These are phyloP conservation scores for Pocillopora damicornis DNA, from an alignment of 64 coral and sea anemone species.

Conservation along the genomic window DNA sequence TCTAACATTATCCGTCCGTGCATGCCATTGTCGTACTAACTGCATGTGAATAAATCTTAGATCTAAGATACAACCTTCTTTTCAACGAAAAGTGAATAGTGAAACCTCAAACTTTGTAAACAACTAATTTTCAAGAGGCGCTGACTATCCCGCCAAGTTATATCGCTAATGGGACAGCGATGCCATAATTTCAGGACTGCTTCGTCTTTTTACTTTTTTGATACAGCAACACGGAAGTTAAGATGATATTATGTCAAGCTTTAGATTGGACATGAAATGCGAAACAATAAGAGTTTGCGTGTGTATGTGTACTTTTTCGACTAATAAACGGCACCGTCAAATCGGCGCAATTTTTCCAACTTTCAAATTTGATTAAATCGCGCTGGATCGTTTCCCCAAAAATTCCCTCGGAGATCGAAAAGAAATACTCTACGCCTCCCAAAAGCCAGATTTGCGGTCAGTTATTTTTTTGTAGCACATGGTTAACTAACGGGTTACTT, in stretches of 20 bases:
- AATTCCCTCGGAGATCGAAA: conserved; percentile 26
- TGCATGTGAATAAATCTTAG: too few species aligned
- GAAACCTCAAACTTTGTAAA: conserved; percentile 1
- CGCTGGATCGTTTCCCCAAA: conserved; percentile 19
- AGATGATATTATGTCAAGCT: neutral
- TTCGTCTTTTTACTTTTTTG: neutral
- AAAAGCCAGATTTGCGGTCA: conserved; percentile 9
- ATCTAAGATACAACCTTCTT: neutral
- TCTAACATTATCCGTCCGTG: too few species aligned
- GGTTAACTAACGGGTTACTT: neutral
- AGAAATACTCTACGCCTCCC: neutral
- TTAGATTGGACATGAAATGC: neutral
- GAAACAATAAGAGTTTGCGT: neutral
- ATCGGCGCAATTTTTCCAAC: conserved; percentile 35
- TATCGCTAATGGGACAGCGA: neutral
- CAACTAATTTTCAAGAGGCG: neutral
- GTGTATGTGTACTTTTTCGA: neutral
- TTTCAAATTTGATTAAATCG: conserved; percentile 43
- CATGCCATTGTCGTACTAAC: too few species aligned
- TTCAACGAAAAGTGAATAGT: neutral
- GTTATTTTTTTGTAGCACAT: conserved; percentile 26
- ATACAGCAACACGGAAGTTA: neutral
- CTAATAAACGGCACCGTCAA: conserved; percentile 21
- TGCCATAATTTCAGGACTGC: neutral
- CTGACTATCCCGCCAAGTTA: neutral